Evolutionary conservation across 1,140 invertebrate species (phyloP).

Genomic region (Gerris buenoi): DNA sequence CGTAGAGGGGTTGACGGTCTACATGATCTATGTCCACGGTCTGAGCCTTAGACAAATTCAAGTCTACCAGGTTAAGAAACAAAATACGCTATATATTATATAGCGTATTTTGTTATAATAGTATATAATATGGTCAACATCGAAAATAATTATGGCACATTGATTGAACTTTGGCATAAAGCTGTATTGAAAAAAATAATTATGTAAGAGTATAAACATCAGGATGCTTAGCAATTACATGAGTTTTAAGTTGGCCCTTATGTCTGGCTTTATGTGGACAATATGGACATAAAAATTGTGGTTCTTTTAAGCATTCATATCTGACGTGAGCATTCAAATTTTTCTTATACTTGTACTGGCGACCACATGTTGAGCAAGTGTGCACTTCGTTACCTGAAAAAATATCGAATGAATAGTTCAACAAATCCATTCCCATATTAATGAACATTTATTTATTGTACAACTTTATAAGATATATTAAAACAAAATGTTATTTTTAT

Average conservation of each 20-base stretch:
- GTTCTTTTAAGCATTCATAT: conserved; percentile 34
- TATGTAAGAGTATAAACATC: background rate
- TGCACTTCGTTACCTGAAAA: background rate
- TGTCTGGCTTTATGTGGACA: conserved; percentile 21
- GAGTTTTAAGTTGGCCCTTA: background rate
- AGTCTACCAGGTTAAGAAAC: too few species aligned
- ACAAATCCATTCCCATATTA: too few species aligned
- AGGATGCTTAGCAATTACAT: background rate
- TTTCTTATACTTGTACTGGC: conserved; percentile 22
- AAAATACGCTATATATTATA: too few species aligned
- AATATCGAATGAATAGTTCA: too few species aligned
- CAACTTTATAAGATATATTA: too few species aligned
- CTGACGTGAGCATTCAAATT: conserved; percentile 27
- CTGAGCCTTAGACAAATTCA: too few species aligned
- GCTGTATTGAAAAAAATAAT: background rate
- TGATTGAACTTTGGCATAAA: background rate
- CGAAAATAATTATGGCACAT: background rate
- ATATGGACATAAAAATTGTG: conserved; percentile 27
- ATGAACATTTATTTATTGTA: too few species aligned
- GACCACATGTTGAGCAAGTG: background rate
- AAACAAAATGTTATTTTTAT: too few species aligned
- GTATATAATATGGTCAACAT: too few species aligned
- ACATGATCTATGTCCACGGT: too few species aligned
- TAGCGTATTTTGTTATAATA: too few species aligned
- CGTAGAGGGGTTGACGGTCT: too few species aligned